Evolutionary conservation across 2,113 vertebrate genomes (phyloP).

Genomic region (Tupaia tana): DNA sequence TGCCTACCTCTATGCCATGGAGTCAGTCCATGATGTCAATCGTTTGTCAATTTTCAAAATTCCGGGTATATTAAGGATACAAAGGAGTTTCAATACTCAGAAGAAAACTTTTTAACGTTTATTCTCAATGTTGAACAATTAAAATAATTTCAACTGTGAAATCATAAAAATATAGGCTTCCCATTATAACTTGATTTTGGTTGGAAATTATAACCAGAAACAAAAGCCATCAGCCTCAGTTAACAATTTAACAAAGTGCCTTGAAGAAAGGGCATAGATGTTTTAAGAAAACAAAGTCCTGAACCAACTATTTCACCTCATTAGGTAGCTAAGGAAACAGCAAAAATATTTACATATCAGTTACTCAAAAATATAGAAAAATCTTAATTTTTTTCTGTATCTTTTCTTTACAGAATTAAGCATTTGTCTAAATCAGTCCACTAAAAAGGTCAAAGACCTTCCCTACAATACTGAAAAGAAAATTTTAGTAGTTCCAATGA

Average conservation of each 20-base stretch:
- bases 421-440: background rate
- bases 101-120: background rate
- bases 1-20: no score
- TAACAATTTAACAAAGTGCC: background rate
- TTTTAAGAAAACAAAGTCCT: slow-evolving; percentile 13
- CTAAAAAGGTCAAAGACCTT: background rate
- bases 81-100: slow-evolving; percentile 27
- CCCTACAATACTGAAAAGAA: background rate
- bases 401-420: background rate
- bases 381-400: background rate
- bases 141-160: slow-evolving; percentile 52
- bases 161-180: slow-evolving; percentile 17
- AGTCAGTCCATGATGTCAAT: no score
- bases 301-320: background rate
- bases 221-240: background rate
- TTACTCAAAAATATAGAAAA: background rate
- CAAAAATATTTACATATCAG: background rate
- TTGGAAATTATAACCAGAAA: slow-evolving; percentile 43
- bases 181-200: background rate
- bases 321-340: background rate
- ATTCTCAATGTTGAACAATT: slow-evolving; percentile 2
- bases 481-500: background rate
- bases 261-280: background rate
- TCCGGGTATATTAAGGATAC: background rate
- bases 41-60: slow-evolving; percentile 15